These are phyloP conservation scores for Naso thynnoides DNA, from an alignment of 2,797 vertebrate genomes.

Conservation along the genomic window DNA sequence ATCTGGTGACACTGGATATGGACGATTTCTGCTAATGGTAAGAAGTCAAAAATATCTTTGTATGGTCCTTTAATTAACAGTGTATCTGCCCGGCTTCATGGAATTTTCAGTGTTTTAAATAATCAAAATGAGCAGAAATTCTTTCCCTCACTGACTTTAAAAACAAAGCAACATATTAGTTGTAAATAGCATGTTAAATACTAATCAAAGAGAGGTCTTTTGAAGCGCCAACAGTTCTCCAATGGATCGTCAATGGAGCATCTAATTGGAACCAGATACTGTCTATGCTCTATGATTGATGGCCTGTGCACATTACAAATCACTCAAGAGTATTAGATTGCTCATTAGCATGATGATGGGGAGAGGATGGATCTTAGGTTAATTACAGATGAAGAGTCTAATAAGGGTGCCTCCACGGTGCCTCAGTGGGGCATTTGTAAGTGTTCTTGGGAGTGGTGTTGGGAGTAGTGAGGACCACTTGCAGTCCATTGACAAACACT, in stretches of 20 bases:
- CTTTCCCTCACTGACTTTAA: background rate
- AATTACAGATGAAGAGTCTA: slow-evolving; percentile 68
- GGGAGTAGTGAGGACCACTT: slow-evolving; percentile 29
- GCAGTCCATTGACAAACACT: slow-evolving; percentile 33
- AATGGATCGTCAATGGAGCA: background rate
- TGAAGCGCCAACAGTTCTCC: background rate
- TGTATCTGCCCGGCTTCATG: background rate
- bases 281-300: slow-evolving; percentile 56
- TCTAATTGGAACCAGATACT: slow-evolving; percentile 26
- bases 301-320: slow-evolving; percentile 54
- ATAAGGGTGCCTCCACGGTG: slow-evolving; percentile 50
- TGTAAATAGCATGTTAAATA: background rate
- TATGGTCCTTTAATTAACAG: no score
- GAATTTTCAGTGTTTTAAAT: background rate
- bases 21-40: no score
- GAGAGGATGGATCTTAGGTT: slow-evolving; percentile 64
- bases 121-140: background rate
- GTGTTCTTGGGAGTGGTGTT: slow-evolving; percentile 50
- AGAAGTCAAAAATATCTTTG: no score
- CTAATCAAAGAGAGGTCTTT: background rate
- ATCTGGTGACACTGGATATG: no score
- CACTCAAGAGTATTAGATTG: slow-evolving; percentile 62
- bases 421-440: slow-evolving; percentile 49
- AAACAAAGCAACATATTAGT: background rate
- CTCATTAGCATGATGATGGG: slow-evolving; percentile 71